Base-by-base conservation (phyloP, 2,797 vertebrate genomes). In the Coregonus suidteri region DNA sequence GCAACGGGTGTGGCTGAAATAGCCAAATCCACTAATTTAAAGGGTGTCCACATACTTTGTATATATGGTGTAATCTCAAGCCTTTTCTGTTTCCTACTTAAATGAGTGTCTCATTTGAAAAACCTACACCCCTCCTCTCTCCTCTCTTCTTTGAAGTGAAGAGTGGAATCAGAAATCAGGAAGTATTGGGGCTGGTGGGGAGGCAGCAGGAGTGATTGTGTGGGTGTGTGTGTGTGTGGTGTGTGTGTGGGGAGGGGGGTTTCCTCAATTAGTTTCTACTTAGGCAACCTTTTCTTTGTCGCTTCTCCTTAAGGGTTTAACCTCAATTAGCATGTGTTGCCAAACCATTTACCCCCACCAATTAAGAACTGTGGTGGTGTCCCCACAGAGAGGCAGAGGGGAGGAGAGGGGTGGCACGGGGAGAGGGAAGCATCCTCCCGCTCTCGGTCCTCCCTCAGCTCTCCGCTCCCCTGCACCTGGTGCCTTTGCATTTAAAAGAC, bases 401-500 rank as follows among this genome's bases (percentile, higher is more conserved):
- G 64, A 54, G 76, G 51, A 77, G 41, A 47, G 41, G 1, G 34
- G 66, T 5, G 74, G 71, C 54, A 53, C n/a, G 37, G 80, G 74
- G 76, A 77, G 18, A 47, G 77, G 77, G 71, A 77, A 20, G 73
- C 81, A 73, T 67, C 71, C 71, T 41, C 52, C 15, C 37, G 0
- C 35, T 37, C 37, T 13, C 37, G n/a, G n/a, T n/a, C 31, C 72
- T 68, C 30, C 73, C 51, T 64, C 69, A 34, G 37, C 20, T 68
- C 69, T 37, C 31, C 1, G 51, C 4, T 71, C 54, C 53, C 71
- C 41, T 4, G 34, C n/a, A 37, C 67, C 11, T 4, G 3, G 18
- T 71, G 59, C 84, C 84, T 93, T 91, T 91, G 86, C 86, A 88
- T 91, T 88, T 90, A 76, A 90, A 89, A 90, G 80, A 82, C 37